Evolutionary conservation across 2,797 vertebrate genomes (phyloP), one percentile per base, ranked within the genome.

Genomic region (Crenuchus spilurus): DNA sequence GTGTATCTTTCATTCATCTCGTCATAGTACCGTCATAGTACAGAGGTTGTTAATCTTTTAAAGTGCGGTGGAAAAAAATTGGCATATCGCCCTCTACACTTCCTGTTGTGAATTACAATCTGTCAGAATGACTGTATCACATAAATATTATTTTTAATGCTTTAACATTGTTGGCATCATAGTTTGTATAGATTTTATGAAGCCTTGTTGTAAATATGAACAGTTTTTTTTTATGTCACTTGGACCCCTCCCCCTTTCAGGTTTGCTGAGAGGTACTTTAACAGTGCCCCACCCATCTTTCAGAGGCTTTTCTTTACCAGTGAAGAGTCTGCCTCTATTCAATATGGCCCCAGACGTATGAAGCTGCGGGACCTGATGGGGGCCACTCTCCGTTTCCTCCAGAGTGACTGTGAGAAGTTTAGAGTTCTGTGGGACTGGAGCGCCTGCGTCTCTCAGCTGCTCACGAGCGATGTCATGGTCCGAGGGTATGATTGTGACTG

Each of bases 291-390:
- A 0, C 96, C 98, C 60, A 96, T 98, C 54, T 99, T 98, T 82
- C 96, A 98, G 85, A 94, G 98, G 75, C 95, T 99, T 63, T 98
- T 97, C 79, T 90, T 99, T 81, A 96, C 96, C 80, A 98, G 92
- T 18, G 95, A 96, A 8, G 95, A 99, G 86, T 87, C 96, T 1
- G 94, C 89, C 6, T 86, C 94, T 0, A 94, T 99, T 24, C 95
- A 95, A 16, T 99, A 98, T 0, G 96, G 96, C 0, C 95, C 95
- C 14, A 90, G 94, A 31, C 92, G 97, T 48, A 99, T 99, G 96
- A 99, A 99, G 85, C 91, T 99, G 49, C 93, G 97, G 0, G 98
- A 99, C 86, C 92, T 99, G 11, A 99, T 99, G 98, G 95, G 94
- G 42, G 97, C 98, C 39, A 95, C 98, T 0, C 93, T 96, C 30